phyloP scores from a whole-genome alignment of 2,888 invertebrate genomes.

The Nomada flava region DNA sequence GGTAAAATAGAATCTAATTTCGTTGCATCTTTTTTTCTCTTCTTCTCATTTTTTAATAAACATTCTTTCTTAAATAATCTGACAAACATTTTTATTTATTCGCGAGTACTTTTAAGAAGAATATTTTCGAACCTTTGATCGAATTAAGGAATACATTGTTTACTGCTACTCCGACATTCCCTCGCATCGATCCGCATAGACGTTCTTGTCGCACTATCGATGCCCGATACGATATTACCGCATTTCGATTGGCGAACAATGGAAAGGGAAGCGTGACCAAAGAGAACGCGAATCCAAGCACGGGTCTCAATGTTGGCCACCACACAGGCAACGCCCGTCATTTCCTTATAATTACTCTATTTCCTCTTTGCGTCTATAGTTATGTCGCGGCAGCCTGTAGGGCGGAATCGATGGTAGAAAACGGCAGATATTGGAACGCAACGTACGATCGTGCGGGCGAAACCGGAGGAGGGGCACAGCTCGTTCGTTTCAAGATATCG shows the following conservation, averaged over 20 bases:
- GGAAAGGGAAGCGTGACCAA: slow-evolving; percentile 37
- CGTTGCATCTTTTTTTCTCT: too few relatives aligned
- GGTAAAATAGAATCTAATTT: too few relatives aligned
- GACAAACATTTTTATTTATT: too few relatives aligned
- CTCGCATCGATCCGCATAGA: background rate
- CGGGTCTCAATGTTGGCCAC: slow-evolving; percentile 76
- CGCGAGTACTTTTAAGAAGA: too few relatives aligned
- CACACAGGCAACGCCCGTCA: slow-evolving; percentile 82
- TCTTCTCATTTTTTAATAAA: too few relatives aligned
- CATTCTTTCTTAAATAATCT: too few relatives aligned
- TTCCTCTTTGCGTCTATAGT: slow-evolving; percentile 77
- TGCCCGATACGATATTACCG: slow-evolving; percentile 11
- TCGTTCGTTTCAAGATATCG: slow-evolving; percentile 80
- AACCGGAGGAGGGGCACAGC: slow-evolving; percentile 54
- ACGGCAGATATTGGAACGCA: slow-evolving; percentile 75
- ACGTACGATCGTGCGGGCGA: slow-evolving; percentile 61
- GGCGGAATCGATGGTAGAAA: slow-evolving; percentile 80
- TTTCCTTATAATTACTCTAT: slow-evolving; percentile 83
- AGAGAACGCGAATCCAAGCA: slow-evolving; percentile 57
- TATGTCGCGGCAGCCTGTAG: slow-evolving; percentile 64
- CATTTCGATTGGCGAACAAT: slow-evolving; percentile 52
- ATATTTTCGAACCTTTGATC: too few relatives aligned
- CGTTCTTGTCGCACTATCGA: background rate
- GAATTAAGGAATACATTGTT: too few relatives aligned
- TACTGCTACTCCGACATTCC: background rate